These are phyloP conservation scores for Hyphantria cunea DNA, from an alignment of 1,140 invertebrate genomes.

Conservation along the genomic window DNA sequence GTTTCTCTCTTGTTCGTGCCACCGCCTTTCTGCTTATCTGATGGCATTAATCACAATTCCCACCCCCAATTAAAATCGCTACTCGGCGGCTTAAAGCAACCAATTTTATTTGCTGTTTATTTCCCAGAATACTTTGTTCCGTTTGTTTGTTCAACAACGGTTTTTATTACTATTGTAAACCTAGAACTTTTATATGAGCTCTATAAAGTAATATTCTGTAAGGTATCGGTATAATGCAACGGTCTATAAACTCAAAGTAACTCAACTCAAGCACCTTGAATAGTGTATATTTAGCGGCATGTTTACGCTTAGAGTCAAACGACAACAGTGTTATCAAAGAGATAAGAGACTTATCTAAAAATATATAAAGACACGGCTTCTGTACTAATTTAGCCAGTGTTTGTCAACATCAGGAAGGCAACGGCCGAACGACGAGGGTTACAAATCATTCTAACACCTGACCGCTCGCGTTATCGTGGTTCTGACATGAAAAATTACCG, in stretches of 20 bases:
- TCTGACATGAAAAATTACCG: conserved; percentile 73
- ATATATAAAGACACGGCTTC: conserved; percentile 21
- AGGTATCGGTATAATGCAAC: background rate
- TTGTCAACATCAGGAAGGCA: conserved; percentile 52
- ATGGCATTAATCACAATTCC: conserved; percentile 80
- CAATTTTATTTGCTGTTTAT: conserved; percentile 62
- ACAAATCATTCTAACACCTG: conserved; percentile 79
- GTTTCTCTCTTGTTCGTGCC: conserved; percentile 59
- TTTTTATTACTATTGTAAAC: conserved; percentile 61
- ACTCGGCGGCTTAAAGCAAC: conserved; percentile 53
- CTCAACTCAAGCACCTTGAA: conserved; percentile 8
- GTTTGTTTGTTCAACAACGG: conserved; percentile 59
- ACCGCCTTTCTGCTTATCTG: conserved; percentile 66
- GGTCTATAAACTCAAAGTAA: conserved; percentile 6
- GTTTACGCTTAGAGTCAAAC: background rate
- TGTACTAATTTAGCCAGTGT: conserved; percentile 35
- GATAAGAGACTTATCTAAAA: conserved; percentile 24
- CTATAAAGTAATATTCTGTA: conserved; percentile 23
- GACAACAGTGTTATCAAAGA: conserved; percentile 23
- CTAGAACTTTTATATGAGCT: conserved; percentile 34
- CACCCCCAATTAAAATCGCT: conserved; percentile 77
- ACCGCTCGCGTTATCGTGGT: conserved; percentile 65
- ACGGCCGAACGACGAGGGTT: conserved; percentile 37
- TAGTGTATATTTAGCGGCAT: conserved; percentile 9
- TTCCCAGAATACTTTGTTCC: conserved; percentile 59